phyloP scores from a whole-genome alignment of 2,888 invertebrate species.

The Neoascia interrupta region DNA sequence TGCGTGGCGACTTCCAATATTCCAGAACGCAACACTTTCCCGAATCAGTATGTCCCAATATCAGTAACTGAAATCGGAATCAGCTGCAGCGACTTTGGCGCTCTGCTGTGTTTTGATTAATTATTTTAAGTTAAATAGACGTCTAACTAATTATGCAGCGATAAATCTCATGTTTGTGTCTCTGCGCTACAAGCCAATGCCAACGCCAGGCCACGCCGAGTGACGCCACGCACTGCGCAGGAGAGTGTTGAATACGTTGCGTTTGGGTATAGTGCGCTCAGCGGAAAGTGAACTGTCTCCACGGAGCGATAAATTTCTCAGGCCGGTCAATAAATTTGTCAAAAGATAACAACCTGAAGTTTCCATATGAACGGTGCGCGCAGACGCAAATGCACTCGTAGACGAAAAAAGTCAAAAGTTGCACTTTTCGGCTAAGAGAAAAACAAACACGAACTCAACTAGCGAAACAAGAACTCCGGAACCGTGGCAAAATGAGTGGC shows the following conservation, averaged over 20 bases:
- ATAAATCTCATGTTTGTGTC: conserved; percentile 72
- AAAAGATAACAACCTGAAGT: conserved; percentile 71
- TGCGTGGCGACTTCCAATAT: conserved; percentile 7
- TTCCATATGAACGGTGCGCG: conserved; percentile 48
- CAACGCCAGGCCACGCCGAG: conserved; percentile 32
- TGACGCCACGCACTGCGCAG: neutral
- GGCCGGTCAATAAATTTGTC: conserved; percentile 72
- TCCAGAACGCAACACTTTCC: conserved; percentile 43
- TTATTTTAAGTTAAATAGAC: conserved; percentile 72
- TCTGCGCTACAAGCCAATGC: conserved; percentile 55
- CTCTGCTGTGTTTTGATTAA: conserved; percentile 66
- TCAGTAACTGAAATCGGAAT: conserved; percentile 43
- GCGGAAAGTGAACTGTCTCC: conserved; percentile 43
- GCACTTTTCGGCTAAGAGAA: neutral
- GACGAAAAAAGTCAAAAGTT: conserved; percentile 7
- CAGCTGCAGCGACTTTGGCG: conserved; percentile 12
- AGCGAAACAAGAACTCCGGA: conserved; percentile 13
- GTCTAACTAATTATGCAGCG: conserved; percentile 72
- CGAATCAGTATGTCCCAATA: conserved; percentile 29
- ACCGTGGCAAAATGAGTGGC: conserved; percentile 27
- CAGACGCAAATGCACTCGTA: conserved; percentile 29
- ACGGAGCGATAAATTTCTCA: conserved; percentile 71
- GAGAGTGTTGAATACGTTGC: neutral
- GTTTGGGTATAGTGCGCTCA: neutral
- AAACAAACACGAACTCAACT: neutral